Evolutionary conservation across 2,113 vertebrate genomes (phyloP), one percentile per base, ranked within the genome.

Genomic region (Phasianus colchicus): DNA sequence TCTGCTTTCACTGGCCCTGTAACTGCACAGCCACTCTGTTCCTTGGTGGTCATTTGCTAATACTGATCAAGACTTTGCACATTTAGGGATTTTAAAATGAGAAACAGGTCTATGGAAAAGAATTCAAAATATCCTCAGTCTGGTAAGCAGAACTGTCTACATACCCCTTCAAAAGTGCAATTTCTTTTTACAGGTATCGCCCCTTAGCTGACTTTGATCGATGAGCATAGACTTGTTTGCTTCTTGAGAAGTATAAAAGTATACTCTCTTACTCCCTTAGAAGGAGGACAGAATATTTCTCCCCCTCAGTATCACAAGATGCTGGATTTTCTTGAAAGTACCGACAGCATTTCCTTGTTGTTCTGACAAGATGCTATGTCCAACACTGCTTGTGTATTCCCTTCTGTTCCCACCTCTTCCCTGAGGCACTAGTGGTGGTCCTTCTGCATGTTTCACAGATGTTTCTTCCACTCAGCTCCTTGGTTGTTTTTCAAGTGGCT

Each of bases 401-500:
- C 81, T 94, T 92, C 57, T 90, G 90, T 96, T 96, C 88, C 86
- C 92, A 96, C 95, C 92, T 96, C 89, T 83, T 92, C 94, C 34
- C 90, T 55, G 86, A 83, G 77, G 93, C 97, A 19, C 88, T 95
- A 96, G 91, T 96, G 97, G 97, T 98, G 97, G 97, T 97, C 97
- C 84, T 96, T 88, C 86, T 79, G 92, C 94, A 93, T 97, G 97
- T 90, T 93, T 75, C 96, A 96, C 98, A 98, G 97, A 98, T 98
- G 97, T 98, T 97, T 93, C 96, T 95, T 86, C 85, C 91, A 94
- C 93, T 95, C 75, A 43, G 4, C 92, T 88, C 73, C 81, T 93
- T 64, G 92, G 96, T 97, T 98, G 96, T 97, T 97, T 98, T 97
- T 96, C 95, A 97, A 98, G 97, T 95, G 90, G 89, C 88, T 94